Evolutionary conservation across 2,888 invertebrate genomes (phyloP), one percentile per base, ranked within the genome.

Genomic region (Temnothorax rugatulus): DNA sequence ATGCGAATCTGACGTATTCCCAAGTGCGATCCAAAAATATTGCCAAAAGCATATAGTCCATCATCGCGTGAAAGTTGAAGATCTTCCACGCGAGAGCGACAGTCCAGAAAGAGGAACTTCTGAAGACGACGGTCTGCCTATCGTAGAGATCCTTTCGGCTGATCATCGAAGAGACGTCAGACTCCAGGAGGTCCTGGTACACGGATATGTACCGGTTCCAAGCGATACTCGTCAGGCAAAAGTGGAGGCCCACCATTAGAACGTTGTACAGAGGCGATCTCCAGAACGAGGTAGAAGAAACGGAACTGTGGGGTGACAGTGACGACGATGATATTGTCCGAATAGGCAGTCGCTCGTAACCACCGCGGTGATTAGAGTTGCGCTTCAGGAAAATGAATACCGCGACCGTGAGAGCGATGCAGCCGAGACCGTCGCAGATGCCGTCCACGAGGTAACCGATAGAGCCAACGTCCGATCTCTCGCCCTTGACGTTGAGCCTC

Each of bases 171-270:
- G 66, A 0, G 18, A 50, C 9, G 82, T 96, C 96, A 44, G 96
- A 96, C 92, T 98, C 98, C 50, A 98, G 93, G 91, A 98, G 95
- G 90, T 97, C 96, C 91, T 98, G 97, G 92, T 98, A 98, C 7
- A 97, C 95, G 69, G 97, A 97, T 90, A 98, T 97, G 91, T 98
- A 98, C 44, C 98, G 96, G 95, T 98, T 98, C 98, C 98, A 98
- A 11, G 97, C 97, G 77, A 97, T 95, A 0, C 98, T 98, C 82
- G 97, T 97, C 0, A 98, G 94, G 71, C 97, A 93, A 93, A 98
- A 95, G 93, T 97, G 98, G 0, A 97, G 96, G 5, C 96, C 96
- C 90, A 97, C 97, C 89, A 97, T 95, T 21, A 96, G 95, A 34
- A 97, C 94, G 82, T 97, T 97, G 89, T 96, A 95, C 34, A 97